Base-by-base conservation (phyloP, 2,888 invertebrate genomes). In the Parasteatoda lunata region DNA sequence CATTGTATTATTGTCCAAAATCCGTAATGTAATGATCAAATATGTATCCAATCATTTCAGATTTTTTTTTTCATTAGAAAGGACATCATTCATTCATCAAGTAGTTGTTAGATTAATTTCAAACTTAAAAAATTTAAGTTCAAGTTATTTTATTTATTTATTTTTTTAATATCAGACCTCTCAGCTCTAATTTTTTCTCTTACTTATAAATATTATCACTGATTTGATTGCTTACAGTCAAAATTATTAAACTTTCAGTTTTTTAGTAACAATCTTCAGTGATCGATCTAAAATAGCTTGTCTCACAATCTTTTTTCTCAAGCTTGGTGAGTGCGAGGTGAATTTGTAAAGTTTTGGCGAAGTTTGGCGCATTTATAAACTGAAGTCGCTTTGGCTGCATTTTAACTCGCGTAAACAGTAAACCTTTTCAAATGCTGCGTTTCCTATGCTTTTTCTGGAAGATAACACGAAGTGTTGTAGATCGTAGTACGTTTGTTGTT, bases 381-480 rank as follows among this genome's bases (percentile, higher is more conserved):
- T 72, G 47, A 49, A 69, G 59, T 82, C 64, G 13, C 59, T 6
- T 84, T 86, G 85, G 85, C 85, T 71, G 30, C 5, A 47, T 64
- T 30, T 6, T 76, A 80, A 80, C 80, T 86, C 80, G 80, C 48
- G 7, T 30, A 65, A 30, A 8, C n/a, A 66, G 85, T 68, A 86
- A 86, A 79, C 85, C 70, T 80, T 13, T 49, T 49, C 69, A 51
- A 72, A 71, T 77, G 75, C 70, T 80, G 72, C 80, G 80, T 86
- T 85, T 30, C 71, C 48, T 48, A 65, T 64, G 11, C 30, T 0
- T 30, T 30, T 30, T 30, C 0, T 30, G 30, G 30, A 30, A 30
- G 30, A 30, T 30, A 30, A 79, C 49, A 72, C 75, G 52, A 68
- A 71, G 64, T 48, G 65, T 64, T 73, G 75, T 70, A 65, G 54